Conservation (phyloP, 2,888 invertebrate genomes). For the Hirtodrosophila alboralis region DNA sequence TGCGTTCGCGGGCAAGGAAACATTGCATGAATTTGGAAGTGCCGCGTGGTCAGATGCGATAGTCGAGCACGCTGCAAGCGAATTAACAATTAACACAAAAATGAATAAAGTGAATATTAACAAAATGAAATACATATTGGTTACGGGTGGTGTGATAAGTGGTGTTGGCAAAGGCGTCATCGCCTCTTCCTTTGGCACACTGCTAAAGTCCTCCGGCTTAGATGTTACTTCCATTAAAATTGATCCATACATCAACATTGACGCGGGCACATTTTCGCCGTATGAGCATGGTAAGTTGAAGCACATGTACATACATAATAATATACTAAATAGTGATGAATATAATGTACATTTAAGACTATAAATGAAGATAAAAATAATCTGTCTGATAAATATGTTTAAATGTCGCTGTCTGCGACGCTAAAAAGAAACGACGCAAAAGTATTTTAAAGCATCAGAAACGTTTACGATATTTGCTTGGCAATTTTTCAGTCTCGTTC, state of each 20-base stretch:
- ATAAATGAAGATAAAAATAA: too few species aligned
- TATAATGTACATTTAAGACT: too few species aligned
- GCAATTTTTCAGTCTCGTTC: conserved; percentile 84
- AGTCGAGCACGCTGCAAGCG: background rate
- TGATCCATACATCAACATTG: conserved; percentile 99
- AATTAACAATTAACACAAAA: too few species aligned
- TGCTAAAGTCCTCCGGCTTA: conserved; percentile 97
- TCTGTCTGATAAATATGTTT: too few species aligned
- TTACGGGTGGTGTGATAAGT: conserved; percentile 99
- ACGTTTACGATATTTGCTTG: conserved; percentile 18
- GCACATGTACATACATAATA: background rate
- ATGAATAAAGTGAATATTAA: background rate
- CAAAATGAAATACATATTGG: conserved; percentile 97
- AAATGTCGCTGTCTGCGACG: too few species aligned
- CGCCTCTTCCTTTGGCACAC: conserved; percentile 97
- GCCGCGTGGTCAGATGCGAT: conserved; percentile 20
- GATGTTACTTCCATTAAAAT: conserved; percentile 99
- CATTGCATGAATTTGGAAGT: conserved; percentile 1
- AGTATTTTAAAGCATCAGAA: conserved; percentile 16
- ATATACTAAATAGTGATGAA: background rate
- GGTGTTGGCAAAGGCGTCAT: conserved; percentile 99
- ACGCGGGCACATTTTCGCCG: conserved; percentile 99
- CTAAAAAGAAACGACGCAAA: conserved; percentile 34
- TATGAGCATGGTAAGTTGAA: conserved; percentile 95
- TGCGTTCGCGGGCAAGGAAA: conserved; percentile 13